phyloP scores from a whole-genome alignment of 2,797 vertebrate genomes.

The Cirrhinus molitorella region DNA sequence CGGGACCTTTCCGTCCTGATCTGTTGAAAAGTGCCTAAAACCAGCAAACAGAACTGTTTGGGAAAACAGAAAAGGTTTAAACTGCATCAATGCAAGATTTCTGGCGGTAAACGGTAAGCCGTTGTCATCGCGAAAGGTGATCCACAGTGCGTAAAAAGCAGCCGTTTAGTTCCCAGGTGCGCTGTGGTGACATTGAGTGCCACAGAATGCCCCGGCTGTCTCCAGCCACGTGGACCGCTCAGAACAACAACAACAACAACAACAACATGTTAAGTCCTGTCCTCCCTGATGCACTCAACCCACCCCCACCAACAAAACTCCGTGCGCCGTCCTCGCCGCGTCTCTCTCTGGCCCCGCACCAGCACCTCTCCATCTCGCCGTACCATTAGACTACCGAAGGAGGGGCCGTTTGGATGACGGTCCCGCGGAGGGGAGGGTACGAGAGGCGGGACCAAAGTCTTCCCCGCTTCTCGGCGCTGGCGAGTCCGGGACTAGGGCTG shows the following conservation, averaged over 20 bases:
- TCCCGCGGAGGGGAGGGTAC: slow-evolving; percentile 81
- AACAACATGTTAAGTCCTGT: slow-evolving; percentile 56
- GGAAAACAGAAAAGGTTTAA: neutral
- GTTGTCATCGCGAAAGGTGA: neutral
- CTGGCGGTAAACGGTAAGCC: neutral
- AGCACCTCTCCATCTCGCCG: slow-evolving; percentile 71
- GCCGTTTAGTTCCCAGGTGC: slow-evolving; percentile 33
- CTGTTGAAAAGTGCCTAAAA: neutral
- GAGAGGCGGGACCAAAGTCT: slow-evolving; percentile 81
- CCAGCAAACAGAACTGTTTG: neutral
- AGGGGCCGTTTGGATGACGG: slow-evolving; percentile 80
- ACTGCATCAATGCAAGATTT: neutral
- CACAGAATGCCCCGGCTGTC: slow-evolving; percentile 42
- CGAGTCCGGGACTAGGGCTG: slow-evolving; percentile 84
- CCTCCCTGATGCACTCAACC: slow-evolving; percentile 39
- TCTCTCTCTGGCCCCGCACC: slow-evolving; percentile 51
- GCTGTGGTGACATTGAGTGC: slow-evolving; percentile 6
- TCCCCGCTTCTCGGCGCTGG: slow-evolving; percentile 78
- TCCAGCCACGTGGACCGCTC: slow-evolving; percentile 50
- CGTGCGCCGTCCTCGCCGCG: slow-evolving; percentile 31
- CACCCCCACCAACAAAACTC: slow-evolving; percentile 47
- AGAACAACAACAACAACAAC: slow-evolving; percentile 39
- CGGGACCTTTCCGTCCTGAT: neutral
- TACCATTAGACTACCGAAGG: slow-evolving; percentile 79
- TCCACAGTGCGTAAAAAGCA: slow-evolving; percentile 39